Conservation (phyloP, 1,140 invertebrate species). For the Papilio dardanus region DNA sequence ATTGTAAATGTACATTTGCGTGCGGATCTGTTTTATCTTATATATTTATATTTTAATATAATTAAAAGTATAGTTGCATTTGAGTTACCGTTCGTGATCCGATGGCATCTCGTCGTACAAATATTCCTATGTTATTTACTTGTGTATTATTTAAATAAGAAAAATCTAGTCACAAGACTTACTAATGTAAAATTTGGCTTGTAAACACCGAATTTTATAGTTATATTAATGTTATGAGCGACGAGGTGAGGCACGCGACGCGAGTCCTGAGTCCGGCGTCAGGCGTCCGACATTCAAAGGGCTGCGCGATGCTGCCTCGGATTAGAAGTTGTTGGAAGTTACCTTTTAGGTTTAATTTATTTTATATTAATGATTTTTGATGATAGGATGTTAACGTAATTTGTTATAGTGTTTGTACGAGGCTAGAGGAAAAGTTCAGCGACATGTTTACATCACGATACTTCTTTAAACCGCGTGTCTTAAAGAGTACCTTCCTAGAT, state of each 20-base stretch:
- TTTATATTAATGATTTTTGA: conserved; percentile 70
- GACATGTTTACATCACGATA: conserved; percentile 58
- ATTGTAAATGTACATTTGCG: conserved; percentile 75
- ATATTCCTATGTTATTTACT: conserved; percentile 82
- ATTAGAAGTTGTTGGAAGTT: conserved; percentile 70
- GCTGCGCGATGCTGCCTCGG: conserved; percentile 32
- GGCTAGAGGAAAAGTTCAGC: conserved; percentile 79
- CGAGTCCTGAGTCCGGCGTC: background rate
- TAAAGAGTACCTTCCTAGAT: conserved; percentile 79
- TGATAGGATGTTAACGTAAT: conserved; percentile 72
- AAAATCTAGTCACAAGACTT: conserved; percentile 82
- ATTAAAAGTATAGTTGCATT: conserved; percentile 76
- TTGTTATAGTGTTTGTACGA: conserved; percentile 69
- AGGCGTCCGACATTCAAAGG: conserved; percentile 9
- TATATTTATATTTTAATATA: conserved; percentile 64
- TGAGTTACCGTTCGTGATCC: conserved; percentile 82
- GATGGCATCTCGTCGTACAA: conserved; percentile 82
- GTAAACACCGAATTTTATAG: conserved; percentile 73
- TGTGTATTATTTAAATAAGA: conserved; percentile 79
- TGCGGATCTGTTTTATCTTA: conserved; percentile 76
- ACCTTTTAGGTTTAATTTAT: conserved; percentile 81
- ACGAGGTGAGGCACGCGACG: conserved; percentile 40
- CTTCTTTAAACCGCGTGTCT: conserved; percentile 72
- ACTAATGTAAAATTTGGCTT: conserved; percentile 78
- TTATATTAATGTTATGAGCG: conserved; percentile 61